Percentiles rank a stretch among this genome's conserved stretches.
Conservation (phyloP, 1,140 invertebrate genomes). For the Drosophila eugracilis region DNA sequence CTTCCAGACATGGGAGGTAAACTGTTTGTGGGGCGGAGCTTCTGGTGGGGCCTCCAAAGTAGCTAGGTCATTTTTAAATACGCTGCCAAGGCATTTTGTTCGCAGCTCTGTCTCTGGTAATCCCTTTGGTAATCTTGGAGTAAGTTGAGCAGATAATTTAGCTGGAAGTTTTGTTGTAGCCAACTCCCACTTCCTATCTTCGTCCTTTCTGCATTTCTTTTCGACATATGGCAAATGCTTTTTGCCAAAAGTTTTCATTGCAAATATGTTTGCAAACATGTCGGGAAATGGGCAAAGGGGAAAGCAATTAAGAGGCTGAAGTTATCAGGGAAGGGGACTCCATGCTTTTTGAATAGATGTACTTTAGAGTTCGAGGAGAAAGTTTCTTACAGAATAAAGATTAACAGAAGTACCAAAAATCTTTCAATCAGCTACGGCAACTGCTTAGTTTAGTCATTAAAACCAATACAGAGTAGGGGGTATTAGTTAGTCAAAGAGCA, state of each 20-base stretch:
- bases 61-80: conserved; percentile 67
- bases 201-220: conserved; percentile 5
- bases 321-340: conserved; percentile 6
- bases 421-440: conserved; percentile 16
- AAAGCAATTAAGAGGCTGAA: conserved; percentile 35
- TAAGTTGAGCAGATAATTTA: conserved; percentile 65
- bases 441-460: not conserved
- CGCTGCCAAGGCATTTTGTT: conserved; percentile 39
- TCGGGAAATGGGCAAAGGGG: not conserved
- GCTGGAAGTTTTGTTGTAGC: conserved; percentile 24
- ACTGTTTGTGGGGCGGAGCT: conserved; percentile 7
- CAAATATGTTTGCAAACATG: conserved; percentile 33
- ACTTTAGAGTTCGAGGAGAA: conserved; percentile 26
- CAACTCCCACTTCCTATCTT: not conserved
- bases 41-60: conserved; percentile 6
- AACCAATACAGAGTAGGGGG: too few species aligned
- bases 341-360: conserved; percentile 21
- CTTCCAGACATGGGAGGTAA: conserved; percentile 17
- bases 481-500: not conserved
- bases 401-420: conserved; percentile 8
- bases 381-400: conserved; percentile 10
- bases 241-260: conserved; percentile 52
- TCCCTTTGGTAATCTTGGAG: conserved; percentile 58
- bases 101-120: conserved; percentile 43
- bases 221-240: conserved; percentile 35